phyloP scores from a whole-genome alignment of 1,140 invertebrate genomes.

The Zaprionus inermis region DNA sequence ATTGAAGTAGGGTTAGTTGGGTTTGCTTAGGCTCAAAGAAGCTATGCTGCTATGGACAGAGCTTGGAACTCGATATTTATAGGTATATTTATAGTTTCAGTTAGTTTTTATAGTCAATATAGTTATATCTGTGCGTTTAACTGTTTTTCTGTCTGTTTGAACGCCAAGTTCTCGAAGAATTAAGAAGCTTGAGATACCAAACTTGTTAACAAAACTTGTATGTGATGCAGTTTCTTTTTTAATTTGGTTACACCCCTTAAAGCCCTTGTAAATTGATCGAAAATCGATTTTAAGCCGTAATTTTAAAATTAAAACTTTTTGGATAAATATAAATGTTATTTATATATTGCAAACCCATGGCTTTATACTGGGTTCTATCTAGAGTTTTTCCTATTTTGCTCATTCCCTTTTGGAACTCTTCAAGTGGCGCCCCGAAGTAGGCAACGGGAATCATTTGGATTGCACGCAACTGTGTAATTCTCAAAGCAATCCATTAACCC shows the following conservation, averaged over 20 bases:
- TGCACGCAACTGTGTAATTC: constrained; percentile 40
- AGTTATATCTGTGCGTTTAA: no score
- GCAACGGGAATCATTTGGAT: constrained; percentile 31
- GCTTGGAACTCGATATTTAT: not conserved
- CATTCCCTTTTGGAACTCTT: not conserved
- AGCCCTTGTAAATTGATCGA: no score
- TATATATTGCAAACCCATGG: no score
- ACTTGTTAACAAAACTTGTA: no score
- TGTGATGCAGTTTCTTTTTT: no score
- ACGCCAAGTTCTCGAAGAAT: no score
- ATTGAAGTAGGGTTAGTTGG: constrained; percentile 5
- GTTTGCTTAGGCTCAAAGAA: not conserved
- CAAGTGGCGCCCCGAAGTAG: constrained; percentile 72
- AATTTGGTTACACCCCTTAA: no score
- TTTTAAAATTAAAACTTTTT: no score
- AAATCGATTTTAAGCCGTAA: no score
- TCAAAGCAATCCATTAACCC: constrained; percentile 35
- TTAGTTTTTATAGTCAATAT: not conserved
- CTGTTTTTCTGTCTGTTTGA: no score
- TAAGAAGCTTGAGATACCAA: no score
- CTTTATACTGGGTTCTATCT: not conserved
- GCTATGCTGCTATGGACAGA: not conserved
- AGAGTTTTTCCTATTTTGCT: not conserved
- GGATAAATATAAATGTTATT: no score
- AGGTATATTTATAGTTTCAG: not conserved